Evolutionary conservation across 2,888 invertebrate species (phyloP).

Genomic region (Cylindroiulus punctatus): DNA sequence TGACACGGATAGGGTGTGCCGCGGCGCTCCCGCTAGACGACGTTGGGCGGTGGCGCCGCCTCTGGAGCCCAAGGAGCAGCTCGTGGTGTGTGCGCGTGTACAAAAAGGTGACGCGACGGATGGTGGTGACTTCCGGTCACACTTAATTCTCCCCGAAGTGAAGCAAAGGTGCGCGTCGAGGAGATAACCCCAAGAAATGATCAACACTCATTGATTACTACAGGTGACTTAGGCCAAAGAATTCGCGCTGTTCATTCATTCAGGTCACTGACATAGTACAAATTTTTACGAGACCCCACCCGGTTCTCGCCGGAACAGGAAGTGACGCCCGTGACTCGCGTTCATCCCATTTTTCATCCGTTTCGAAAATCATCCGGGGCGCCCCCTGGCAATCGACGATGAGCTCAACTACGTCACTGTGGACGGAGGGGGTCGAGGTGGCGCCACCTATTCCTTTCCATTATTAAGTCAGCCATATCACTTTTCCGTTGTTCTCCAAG

Average conservation of each 20-base stretch:
- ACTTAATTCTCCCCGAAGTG: conserved; percentile 11
- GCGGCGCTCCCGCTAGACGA: neutral
- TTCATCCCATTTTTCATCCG: conserved; percentile 47
- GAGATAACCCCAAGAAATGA: neutral
- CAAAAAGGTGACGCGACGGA: neutral
- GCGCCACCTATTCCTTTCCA: conserved; percentile 35
- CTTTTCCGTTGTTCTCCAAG: conserved; percentile 45
- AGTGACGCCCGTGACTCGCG: conserved; percentile 47
- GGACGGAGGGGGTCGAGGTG: conserved; percentile 48
- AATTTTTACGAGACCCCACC: conserved; percentile 54
- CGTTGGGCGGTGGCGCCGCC: neutral
- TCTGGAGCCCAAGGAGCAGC: neutral
- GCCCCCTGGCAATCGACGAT: conserved; percentile 39
- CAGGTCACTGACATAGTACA: conserved; percentile 57
- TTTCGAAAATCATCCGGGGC: conserved; percentile 28
- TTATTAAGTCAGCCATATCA: conserved; percentile 52
- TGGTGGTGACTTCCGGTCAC: neutral
- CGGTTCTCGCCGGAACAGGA: conserved; percentile 9
- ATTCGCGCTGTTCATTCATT: conserved; percentile 51
- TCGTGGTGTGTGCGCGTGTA: neutral
- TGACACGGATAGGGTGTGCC: too few species aligned
- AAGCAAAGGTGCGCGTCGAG: neutral
- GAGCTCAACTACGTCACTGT: conserved; percentile 50
- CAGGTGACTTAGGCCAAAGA: conserved; percentile 50
- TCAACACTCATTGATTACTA: neutral